These are phyloP conservation scores for Campylomormyrus numenius DNA, from an alignment of 2,113 vertebrate genomes.

Conservation along the genomic window DNA sequence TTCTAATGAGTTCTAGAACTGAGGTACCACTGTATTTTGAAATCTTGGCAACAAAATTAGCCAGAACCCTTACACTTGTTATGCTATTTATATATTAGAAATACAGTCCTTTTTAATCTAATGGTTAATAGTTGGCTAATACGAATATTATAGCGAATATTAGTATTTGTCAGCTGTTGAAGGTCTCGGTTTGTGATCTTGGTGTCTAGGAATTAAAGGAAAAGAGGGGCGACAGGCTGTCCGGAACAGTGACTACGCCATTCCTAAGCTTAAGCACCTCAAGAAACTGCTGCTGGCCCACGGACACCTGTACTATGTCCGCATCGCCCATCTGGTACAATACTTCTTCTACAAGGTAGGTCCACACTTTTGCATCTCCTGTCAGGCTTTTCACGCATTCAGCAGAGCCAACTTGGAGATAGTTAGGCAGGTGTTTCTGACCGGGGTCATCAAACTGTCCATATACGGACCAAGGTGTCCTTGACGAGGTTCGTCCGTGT, in stretches of 20 bases:
- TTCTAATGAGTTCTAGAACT: too few species aligned
- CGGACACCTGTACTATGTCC: constrained; percentile 95
- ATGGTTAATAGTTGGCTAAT: neutral
- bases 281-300: constrained; percentile 87
- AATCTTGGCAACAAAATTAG: neutral
- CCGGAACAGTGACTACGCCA: constrained; percentile 93
- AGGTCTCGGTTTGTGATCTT: neutral
- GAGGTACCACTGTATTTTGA: neutral
- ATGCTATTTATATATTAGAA: neutral
- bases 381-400: neutral
- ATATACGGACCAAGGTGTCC: neutral
- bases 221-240: constrained; percentile 94
- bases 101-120: neutral
- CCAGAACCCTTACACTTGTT: neutral
- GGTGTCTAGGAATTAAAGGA: constrained; percentile 80
- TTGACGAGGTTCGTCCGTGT: neutral
- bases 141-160: neutral
- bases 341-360: constrained; percentile 99
- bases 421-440: neutral
- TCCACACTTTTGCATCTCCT: constrained; percentile 32
- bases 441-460: neutral
- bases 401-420: neutral
- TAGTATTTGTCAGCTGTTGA: neutral
- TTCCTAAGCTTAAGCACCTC: constrained; percentile 93
- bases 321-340: constrained; percentile 96